Evolutionary conservation across 2,113 vertebrate genomes (phyloP), one percentile per base, ranked within the genome.

Genomic region (Polyodon spathula): DNA sequence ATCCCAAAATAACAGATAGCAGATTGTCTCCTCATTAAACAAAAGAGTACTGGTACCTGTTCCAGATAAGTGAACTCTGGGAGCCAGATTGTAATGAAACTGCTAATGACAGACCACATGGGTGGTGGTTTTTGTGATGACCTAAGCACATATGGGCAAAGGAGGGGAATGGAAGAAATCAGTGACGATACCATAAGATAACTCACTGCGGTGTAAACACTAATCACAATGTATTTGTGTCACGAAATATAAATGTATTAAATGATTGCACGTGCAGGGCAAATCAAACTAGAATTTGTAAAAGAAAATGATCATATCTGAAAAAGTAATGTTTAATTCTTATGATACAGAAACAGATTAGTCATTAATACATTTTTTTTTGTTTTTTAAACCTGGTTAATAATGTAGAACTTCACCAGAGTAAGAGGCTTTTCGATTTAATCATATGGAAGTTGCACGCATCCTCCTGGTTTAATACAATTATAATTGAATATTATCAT

Each of bases 1-100:
- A 84, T 78, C 79, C 80, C 78, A 68, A 79, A 84, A 85, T 85
- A 86, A 85, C 83, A 85, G 65, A 78, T 78, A 83, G 76, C 82
- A 84, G 79, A 86, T 84, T 84, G 83, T 66, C 61, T 69, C 68
- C 72, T 84, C 75, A 77, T 75, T 73, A 64, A 60, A 63, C 65
- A 69, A 71, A 73, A 67, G 73, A 64, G 71, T 46, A 58, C 73
- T 71, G 59, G 58, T 64, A 69, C 55, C 73, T 76, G 72, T 71
- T 82, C 74, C 74, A 69, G 72, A 70, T 75, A 79, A 79, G 77
- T 80, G 58, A 71, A 66, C 74, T 71, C 70, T 77, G 60, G 60
- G 72, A 72, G 69, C 61, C 62, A 46, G 70, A 44, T 67, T 71
- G 70, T 76, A 79, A 75, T 78, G 79, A 75, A 62, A 72, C 69